These are phyloP conservation scores for Drosophila tropicalis DNA, from an alignment of 1,140 invertebrate genomes.

Conservation along the genomic window DNA sequence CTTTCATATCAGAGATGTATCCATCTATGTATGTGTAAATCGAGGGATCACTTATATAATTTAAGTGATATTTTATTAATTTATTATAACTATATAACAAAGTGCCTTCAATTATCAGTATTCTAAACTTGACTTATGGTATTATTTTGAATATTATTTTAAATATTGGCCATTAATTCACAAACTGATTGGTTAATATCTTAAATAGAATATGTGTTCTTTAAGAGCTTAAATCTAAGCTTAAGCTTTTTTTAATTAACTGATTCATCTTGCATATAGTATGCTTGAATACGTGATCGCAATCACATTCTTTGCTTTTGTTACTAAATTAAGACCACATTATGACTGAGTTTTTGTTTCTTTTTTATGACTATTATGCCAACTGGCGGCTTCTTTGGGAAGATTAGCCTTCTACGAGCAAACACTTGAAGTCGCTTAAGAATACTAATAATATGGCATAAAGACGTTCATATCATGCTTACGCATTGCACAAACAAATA, in stretches of 20 bases:
- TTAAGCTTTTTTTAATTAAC: not conserved
- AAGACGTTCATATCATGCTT: not conserved
- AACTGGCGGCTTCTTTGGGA: not conserved
- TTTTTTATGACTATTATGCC: not conserved
- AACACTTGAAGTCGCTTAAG: not conserved
- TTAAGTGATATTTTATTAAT: no score
- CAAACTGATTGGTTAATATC: not conserved
- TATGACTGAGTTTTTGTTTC: not conserved
- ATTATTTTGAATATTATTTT: no score
- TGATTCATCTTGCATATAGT: not conserved
- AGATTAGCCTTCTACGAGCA: conserved; percentile 1
- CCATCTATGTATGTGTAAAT: no score
- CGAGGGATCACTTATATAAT: no score
- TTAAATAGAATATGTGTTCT: not conserved
- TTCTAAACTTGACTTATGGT: no score
- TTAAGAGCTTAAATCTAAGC: not conserved
- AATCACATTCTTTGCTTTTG: not conserved
- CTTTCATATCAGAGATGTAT: no score
- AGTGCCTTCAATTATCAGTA: no score
- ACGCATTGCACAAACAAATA: not conserved
- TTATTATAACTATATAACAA: no score
- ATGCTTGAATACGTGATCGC: not conserved
- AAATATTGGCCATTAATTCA: no score
- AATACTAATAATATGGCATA: not conserved
- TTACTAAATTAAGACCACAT: not conserved